A percentile compares a stretch with the other conserved stretches of the same genome.
These are phyloP conservation scores for Glyptemys insculpta DNA, from an alignment of 2,797 vertebrate genomes.

Conservation along the genomic window DNA sequence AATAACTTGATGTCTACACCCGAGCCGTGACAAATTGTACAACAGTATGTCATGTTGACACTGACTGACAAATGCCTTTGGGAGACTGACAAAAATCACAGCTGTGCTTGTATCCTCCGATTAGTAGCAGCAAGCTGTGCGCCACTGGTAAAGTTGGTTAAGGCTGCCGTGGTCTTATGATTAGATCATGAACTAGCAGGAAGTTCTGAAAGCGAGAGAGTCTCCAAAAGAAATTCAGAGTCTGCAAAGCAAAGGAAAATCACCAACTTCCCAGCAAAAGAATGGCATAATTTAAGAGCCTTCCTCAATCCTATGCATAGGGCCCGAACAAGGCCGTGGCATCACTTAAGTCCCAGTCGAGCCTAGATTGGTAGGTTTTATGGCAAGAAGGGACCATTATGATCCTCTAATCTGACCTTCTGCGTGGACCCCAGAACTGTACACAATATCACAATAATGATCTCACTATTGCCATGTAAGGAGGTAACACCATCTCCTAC, in stretches of 20 bases:
- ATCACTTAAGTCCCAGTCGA: background rate
- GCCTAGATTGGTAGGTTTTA: background rate
- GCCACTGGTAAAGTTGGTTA: background rate
- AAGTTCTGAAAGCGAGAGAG: background rate
- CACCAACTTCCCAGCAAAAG: background rate
- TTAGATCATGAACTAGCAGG: background rate
- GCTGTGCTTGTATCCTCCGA: background rate
- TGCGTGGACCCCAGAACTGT: background rate
- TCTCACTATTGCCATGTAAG: background rate
- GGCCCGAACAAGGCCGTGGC: background rate
- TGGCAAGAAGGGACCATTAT: too few species aligned
- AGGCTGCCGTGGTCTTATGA: background rate
- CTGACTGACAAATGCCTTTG: background rate
- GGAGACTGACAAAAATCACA: background rate
- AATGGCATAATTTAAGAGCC: background rate
- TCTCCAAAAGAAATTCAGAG: background rate
- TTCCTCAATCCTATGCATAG: too few species aligned
- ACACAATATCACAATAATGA: background rate
- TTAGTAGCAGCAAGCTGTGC: accelerated
- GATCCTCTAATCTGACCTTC: background rate
- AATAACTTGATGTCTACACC: background rate
- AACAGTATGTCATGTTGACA: accelerated
- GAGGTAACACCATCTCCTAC: background rate
- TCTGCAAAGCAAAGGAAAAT: background rate
- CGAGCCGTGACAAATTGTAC: background rate